Percentiles rank a stretch among this genome's conserved stretches.
Evolutionary conservation across 2,888 invertebrate genomes (phyloP).

Genomic region (Priocnemis perturbator): DNA sequence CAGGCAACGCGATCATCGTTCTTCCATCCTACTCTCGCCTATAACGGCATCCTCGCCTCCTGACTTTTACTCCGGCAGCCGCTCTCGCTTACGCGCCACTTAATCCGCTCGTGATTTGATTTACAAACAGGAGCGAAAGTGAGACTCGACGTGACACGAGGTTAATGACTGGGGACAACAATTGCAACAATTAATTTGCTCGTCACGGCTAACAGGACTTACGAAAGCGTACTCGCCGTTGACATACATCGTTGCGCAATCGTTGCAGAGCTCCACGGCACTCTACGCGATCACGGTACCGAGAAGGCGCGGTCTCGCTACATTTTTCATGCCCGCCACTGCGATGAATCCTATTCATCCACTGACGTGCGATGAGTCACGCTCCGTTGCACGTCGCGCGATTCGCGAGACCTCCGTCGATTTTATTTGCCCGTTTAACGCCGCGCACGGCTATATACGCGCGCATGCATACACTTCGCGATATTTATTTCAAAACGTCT

Average conservation of each 20-base stretch:
- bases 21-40: too few species aligned
- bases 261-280: too few species aligned
- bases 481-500: slow-evolving; percentile 7
- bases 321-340: too few species aligned
- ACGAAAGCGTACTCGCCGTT: too few species aligned
- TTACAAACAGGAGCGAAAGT: slow-evolving; percentile 42
- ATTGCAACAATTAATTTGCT: slow-evolving; percentile 34
- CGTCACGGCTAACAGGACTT: background rate
- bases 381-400: slow-evolving; percentile 32
- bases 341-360: too few species aligned
- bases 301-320: too few species aligned
- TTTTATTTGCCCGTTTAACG: slow-evolving; percentile 36
- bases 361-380: slow-evolving; percentile 39
- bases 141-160: slow-evolving; percentile 34
- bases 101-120: slow-evolving; percentile 45
- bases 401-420: slow-evolving; percentile 36
- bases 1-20: background rate
- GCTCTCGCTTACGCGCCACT: slow-evolving; percentile 9
- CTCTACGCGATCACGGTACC: too few species aligned
- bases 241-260: too few species aligned
- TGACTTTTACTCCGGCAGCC: background rate
- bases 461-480: slow-evolving; percentile 7
- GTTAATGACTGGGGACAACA: slow-evolving; percentile 38
- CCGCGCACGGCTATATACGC: slow-evolving; percentile 23
- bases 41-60: too few species aligned